phyloP scores from a whole-genome alignment of 2,888 invertebrate species.

The Physocephala rufipes region DNA sequence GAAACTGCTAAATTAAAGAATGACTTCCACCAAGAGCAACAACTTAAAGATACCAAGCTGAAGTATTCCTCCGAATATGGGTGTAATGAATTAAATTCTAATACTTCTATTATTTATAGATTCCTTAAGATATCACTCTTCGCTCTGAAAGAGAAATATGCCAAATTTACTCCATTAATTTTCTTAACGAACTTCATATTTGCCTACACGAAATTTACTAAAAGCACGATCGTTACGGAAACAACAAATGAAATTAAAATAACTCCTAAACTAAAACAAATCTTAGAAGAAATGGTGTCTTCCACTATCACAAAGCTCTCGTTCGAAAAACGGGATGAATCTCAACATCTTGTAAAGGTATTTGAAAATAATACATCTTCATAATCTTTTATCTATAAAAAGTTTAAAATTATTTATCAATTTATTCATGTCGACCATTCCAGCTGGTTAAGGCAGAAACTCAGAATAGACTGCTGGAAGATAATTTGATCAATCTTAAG shows the following conservation, averaged over 20 bases:
- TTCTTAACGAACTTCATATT: conserved; percentile 62
- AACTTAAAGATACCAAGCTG: conserved; percentile 56
- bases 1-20: conserved; percentile 47
- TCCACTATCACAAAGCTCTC: conserved; percentile 44
- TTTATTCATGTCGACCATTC: background rate
- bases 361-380: conserved; percentile 6
- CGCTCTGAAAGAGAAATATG: conserved; percentile 60
- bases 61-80: conserved; percentile 52
- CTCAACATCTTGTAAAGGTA: conserved; percentile 53
- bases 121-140: conserved; percentile 59
- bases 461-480: conserved; percentile 57
- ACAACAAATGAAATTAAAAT: background rate
- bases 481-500: conserved; percentile 53
- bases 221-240: conserved; percentile 40
- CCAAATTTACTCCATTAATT: conserved; percentile 64
- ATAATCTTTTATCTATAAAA: background rate
- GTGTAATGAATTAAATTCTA: background rate
- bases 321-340: conserved; percentile 40
- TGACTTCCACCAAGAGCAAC: conserved; percentile 54
- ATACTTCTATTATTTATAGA: conserved; percentile 42
- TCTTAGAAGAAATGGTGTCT: conserved; percentile 45
- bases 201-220: conserved; percentile 55
- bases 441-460: conserved; percentile 62
- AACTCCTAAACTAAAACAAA: conserved; percentile 34
- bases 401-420: background rate